Evolutionary conservation across 2,797 vertebrate species (phyloP).

Genomic region (Hozukius guyotensis): DNA sequence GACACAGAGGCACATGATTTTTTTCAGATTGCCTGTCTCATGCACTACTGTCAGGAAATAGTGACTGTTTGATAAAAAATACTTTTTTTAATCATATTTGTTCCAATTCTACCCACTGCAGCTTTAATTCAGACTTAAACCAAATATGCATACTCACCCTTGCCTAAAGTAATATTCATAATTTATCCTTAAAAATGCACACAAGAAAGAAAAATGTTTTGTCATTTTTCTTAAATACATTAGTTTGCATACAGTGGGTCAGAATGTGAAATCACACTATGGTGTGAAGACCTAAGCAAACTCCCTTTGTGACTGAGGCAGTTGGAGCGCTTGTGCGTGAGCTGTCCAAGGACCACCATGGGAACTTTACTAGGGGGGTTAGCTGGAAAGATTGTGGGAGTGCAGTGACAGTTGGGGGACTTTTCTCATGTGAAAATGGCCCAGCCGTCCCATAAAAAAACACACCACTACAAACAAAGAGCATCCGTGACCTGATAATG

Average conservation of each 20-base stretch:
- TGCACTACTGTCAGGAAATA: too few species aligned
- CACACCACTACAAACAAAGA: slow-evolving; percentile 69
- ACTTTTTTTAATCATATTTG: too few species aligned
- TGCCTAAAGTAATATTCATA: not conserved
- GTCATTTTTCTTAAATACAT: not conserved
- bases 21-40: too few species aligned
- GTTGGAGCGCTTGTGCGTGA: slow-evolving; percentile 60
- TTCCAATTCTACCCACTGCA: too few species aligned
- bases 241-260: not conserved
- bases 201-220: not conserved
- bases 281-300: slow-evolving; percentile 40
- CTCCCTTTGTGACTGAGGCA: slow-evolving; percentile 53
- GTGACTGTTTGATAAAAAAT: too few species aligned
- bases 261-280: slow-evolving; percentile 37
- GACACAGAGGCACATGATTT: too few species aligned
- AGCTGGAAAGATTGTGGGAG: slow-evolving; percentile 90
- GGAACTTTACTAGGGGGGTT: slow-evolving; percentile 86
- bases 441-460: slow-evolving; percentile 61
- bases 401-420: slow-evolving; percentile 68
- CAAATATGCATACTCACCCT: not conserved
- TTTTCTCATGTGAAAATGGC: slow-evolving; percentile 81
- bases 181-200: not conserved
- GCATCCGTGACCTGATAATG: slow-evolving; percentile 65
- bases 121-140: not conserved
- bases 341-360: slow-evolving; percentile 87